A percentile compares a stretch with the other conserved stretches of the same genome.
Conservation (phyloP, 2,113 vertebrate genomes). For the Megaceryle maxima region DNA sequence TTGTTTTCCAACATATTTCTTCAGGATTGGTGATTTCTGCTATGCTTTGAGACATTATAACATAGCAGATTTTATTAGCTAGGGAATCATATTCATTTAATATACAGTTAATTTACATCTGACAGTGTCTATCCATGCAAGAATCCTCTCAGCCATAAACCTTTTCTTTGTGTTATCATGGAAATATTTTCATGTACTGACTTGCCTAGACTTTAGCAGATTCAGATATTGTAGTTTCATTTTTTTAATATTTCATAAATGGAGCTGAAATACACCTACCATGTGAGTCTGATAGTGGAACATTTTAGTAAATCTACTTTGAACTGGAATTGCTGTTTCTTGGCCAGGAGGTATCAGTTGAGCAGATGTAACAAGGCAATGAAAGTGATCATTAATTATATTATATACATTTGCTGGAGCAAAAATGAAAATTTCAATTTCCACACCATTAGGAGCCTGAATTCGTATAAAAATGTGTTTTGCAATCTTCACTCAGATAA, state of each 20-base stretch:
- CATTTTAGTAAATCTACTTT: neutral
- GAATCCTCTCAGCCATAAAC: neutral
- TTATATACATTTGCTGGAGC: neutral
- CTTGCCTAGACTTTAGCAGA: neutral
- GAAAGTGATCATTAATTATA: slow-evolving; percentile 25
- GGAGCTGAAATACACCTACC: neutral
- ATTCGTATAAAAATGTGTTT: slow-evolving; percentile 36
- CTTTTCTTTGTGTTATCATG: neutral
- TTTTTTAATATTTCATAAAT: neutral
- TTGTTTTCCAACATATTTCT: neutral
- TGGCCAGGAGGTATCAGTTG: neutral
- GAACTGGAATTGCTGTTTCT: neutral
- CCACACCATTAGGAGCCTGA: slow-evolving; percentile 19
- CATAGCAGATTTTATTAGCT: neutral
- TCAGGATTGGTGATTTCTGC: neutral
- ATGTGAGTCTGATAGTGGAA: neutral
- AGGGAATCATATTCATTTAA: neutral
- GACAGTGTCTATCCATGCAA: neutral
- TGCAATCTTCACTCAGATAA: slow-evolving; percentile 8
- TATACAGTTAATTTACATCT: neutral
- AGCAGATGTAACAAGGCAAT: slow-evolving; percentile 2
- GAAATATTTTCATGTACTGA: neutral
- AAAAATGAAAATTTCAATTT: slow-evolving; percentile 51
- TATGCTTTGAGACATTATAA: neutral
- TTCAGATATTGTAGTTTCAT: neutral